Evolutionary conservation across 2,888 invertebrate species (phyloP).

Genomic region (Tetragonula carbonaria): DNA sequence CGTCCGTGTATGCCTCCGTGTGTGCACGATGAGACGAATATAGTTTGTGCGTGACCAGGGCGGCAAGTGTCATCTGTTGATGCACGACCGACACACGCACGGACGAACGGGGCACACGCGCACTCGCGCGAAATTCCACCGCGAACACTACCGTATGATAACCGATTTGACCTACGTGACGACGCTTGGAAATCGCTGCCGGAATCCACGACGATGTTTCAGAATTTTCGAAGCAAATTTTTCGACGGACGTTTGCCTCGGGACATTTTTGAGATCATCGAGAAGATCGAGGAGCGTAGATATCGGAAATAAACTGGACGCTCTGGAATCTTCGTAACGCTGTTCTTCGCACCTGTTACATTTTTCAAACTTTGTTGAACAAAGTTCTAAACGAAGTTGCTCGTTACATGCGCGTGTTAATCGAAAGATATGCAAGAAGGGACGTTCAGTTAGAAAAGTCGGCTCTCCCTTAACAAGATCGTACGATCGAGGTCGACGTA

Average conservation of each 20-base stretch:
- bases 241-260: not conserved
- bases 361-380: not conserved
- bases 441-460: not conserved
- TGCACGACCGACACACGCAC: constrained; percentile 70
- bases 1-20: constrained; percentile 20
- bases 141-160: constrained; percentile 51
- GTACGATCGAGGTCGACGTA: constrained; percentile 17
- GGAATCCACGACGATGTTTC: constrained; percentile 22
- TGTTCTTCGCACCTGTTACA: too few relatives aligned
- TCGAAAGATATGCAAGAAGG: not conserved
- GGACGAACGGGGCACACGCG: not conserved
- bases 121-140: constrained; percentile 38
- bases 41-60: constrained; percentile 82
- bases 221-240: not conserved
- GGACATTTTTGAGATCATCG: not conserved
- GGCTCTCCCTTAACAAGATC: constrained; percentile 22
- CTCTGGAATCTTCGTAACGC: too few relatives aligned
- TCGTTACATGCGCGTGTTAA: too few relatives aligned
- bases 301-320: too few relatives aligned
- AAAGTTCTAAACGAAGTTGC: not conserved
- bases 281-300: not conserved
- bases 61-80: constrained; percentile 75
- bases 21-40: constrained; percentile 77
- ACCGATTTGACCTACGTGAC: constrained; percentile 50
- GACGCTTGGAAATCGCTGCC: constrained; percentile 28